Conservation (phyloP, 1,140 invertebrate genomes). For the Hermetia illucens region DNA sequence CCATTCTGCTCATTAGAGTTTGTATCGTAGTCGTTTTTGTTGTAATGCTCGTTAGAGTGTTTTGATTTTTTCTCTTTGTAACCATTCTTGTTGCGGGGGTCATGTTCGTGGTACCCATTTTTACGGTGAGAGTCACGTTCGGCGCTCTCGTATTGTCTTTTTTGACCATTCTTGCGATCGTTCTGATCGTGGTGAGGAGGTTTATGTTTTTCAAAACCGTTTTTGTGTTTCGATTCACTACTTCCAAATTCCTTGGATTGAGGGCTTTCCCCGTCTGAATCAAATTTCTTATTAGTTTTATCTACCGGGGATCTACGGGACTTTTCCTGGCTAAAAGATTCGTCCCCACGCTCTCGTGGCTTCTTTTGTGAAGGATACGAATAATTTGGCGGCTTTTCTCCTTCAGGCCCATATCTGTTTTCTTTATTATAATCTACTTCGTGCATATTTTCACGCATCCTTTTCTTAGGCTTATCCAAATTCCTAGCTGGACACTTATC, state of each 20-base stretch:
- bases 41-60: background rate
- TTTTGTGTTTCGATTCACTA: background rate
- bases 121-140: background rate
- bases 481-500: no score
- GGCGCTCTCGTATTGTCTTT: no score
- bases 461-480: no score
- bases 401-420: no score
- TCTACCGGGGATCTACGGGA: background rate
- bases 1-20: conserved; percentile 14
- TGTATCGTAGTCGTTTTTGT: background rate
- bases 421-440: no score
- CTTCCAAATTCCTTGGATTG: background rate
- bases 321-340: background rate
- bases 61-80: background rate
- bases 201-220: background rate
- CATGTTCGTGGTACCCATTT: background rate
- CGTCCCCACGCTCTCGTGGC: background rate
- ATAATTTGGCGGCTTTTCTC: no score
- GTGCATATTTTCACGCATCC: no score
- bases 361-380: no score
- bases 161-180: background rate
- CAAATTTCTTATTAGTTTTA: background rate
- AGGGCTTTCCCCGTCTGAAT: background rate
- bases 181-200: background rate
- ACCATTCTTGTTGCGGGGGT: background rate